Base-by-base conservation (phyloP, 2,113 vertebrate genomes). In the Galbula dea region DNA sequence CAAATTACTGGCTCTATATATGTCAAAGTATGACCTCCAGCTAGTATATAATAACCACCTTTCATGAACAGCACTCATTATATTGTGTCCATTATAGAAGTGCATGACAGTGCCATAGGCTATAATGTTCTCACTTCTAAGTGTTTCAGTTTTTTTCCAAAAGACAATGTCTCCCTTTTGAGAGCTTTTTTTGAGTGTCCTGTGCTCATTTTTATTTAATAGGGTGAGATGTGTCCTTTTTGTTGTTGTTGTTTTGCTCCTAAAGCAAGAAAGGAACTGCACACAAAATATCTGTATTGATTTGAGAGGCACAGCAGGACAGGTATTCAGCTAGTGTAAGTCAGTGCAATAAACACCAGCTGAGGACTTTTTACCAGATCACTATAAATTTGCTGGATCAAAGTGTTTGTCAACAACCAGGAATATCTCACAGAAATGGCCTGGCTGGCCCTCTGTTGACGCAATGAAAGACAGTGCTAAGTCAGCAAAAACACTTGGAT, bases 21-120 rank as follows among this genome's bases (percentile, higher is more conserved):
- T 86, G 88, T 67, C 78, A 69, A 52, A 79, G 36, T 82, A 54
- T 75, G 90, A 96, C 93, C 83, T 93, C 78, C 78, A 94, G 95
- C 89, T 81, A 87, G 57, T 68, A 81, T 93, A 83, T 94, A 96
- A 96, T 89, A 95, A 89, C 81, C 81, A 71, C 58, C 55, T 95
- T 92, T 95, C 85, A 72, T 69, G 81, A 96, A 57, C 62, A 86
- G 39, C 63, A 45, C 88, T 96, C 81, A 87, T 96, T 96, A 94
- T 80, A 55, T 69, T 78, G 74, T 90, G 90, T 91, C 95, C 94
- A 86, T 95, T 96, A 93, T 19, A 62, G 85, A 90, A 91, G 66
- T 69, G 75, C 71, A 65, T 72, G 87, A 91, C 67, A 80, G 46
- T 88, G 95, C 93, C 80, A 88, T 80, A 71, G 87, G 94, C 90